Conservation (phyloP, 2,888 invertebrate genomes). For the Octonoba sinensis region DNA sequence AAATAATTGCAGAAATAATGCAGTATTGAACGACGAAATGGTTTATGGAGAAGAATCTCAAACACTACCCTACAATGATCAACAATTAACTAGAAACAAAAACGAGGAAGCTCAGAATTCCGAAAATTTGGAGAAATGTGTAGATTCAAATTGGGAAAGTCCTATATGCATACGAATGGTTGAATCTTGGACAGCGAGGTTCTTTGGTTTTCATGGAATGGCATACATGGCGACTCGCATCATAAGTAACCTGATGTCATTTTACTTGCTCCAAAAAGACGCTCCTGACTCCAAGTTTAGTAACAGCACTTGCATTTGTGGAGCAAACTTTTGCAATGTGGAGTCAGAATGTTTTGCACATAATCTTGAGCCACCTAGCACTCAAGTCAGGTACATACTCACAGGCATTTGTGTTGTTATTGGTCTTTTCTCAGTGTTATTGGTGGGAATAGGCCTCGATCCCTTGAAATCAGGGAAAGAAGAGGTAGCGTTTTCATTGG, state of each 20-base stretch:
- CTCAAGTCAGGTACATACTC: constrained; percentile 88
- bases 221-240: constrained; percentile 97
- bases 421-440: constrained; percentile 85
- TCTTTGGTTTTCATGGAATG: constrained; percentile 99
- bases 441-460: constrained; percentile 90
- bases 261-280: constrained; percentile 71
- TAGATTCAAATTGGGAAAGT: neutral
- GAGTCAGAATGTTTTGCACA: constrained; percentile 64
- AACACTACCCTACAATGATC: too few species aligned
- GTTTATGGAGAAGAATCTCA: too few species aligned
- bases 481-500: neutral
- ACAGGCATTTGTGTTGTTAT: constrained; percentile 90
- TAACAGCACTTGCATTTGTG: constrained; percentile 24
- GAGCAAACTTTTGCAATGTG: constrained; percentile 39
- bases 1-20: neutral
- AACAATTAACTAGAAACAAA: too few species aligned
- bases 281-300: neutral
- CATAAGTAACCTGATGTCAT: constrained; percentile 96
- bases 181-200: constrained; percentile 92
- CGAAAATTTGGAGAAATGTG: neutral
- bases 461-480: constrained; percentile 77
- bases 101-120: too few species aligned
- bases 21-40: neutral
- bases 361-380: constrained; percentile 84
- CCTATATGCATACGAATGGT: neutral